Percentiles rank a stretch among this genome's conserved stretches.
Evolutionary conservation across 2,113 vertebrate species (phyloP).

Genomic region (Ascaphus truei): DNA sequence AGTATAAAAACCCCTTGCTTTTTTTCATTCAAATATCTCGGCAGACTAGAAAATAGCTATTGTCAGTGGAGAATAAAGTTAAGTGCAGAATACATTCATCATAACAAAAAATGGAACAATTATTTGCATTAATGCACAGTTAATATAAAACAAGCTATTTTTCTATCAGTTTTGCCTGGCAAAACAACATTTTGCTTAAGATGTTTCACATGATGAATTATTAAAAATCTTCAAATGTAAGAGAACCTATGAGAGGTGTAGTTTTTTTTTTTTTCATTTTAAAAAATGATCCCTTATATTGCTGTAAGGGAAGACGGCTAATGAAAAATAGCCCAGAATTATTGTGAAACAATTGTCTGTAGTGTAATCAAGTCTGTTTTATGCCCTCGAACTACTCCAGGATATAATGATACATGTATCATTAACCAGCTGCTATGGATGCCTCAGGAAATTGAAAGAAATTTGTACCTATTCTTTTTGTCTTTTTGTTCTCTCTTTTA

Average conservation of each 20-base stretch:
- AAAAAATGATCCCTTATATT: constrained; percentile 73
- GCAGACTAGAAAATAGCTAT: background rate
- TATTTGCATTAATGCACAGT: constrained; percentile 33
- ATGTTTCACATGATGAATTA: constrained; percentile 76
- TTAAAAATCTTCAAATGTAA: constrained; percentile 75
- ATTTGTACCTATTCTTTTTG: constrained; percentile 77
- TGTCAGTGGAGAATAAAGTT: background rate
- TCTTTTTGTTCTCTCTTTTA: constrained; percentile 51
- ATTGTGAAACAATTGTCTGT: constrained; percentile 85
- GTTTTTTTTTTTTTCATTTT: constrained; percentile 48
- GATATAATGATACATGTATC: constrained; percentile 84
- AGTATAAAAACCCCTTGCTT: background rate
- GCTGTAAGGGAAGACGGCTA: constrained; percentile 75
- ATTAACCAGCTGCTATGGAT: constrained; percentile 80
- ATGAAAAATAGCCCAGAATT: constrained; percentile 80
- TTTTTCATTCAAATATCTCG: background rate
- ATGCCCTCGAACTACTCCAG: constrained; percentile 78
- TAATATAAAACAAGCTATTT: constrained; percentile 13
- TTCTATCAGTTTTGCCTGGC: constrained; percentile 59
- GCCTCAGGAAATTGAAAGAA: constrained; percentile 72
- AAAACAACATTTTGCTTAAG: constrained; percentile 64
- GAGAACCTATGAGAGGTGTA: constrained; percentile 66
- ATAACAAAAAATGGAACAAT: constrained; percentile 28
- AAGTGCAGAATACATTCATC: constrained; percentile 23
- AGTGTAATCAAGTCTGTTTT: constrained; percentile 84